Percentiles rank a stretch among this genome's conserved stretches.
These are phyloP conservation scores for Siphonodentalium dalli DNA, from an alignment of 2,888 invertebrate genomes.

Conservation along the genomic window DNA sequence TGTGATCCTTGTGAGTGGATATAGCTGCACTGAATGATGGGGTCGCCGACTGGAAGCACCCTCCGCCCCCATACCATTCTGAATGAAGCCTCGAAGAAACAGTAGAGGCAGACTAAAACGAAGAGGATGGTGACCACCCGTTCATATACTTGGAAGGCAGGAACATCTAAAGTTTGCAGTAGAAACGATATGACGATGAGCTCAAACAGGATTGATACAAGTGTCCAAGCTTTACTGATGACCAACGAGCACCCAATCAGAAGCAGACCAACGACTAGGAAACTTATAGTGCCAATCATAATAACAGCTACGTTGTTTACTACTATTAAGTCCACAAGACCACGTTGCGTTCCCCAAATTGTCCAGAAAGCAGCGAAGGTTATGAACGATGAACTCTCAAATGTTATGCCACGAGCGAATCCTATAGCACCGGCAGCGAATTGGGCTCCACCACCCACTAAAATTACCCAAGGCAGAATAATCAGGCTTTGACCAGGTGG, in stretches of 20 bases:
- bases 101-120: constrained; percentile 37
- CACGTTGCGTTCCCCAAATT: constrained; percentile 39
- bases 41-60: constrained; percentile 36
- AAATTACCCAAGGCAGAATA: constrained; percentile 37
- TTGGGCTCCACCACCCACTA: constrained; percentile 38
- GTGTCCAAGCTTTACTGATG: constrained; percentile 38
- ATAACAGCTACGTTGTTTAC: constrained; percentile 27
- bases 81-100: constrained; percentile 31
- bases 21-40: constrained; percentile 38
- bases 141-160: constrained; percentile 31
- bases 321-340: constrained; percentile 21
- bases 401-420: constrained; percentile 40
- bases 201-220: constrained; percentile 30
- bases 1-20: constrained; percentile 34
- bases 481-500: constrained; percentile 20
- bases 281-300: constrained; percentile 32
- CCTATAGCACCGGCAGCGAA: constrained; percentile 36
- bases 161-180: constrained; percentile 28
- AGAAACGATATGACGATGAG: constrained; percentile 30
- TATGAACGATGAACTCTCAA: constrained; percentile 40
- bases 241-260: constrained; percentile 34
- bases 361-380: constrained; percentile 39
- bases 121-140: constrained; percentile 34
- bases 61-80: constrained; percentile 32
- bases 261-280: constrained; percentile 34